phyloP scores from a whole-genome alignment of 2,797 vertebrate genomes.

The Pipistrellus nathusii region DNA sequence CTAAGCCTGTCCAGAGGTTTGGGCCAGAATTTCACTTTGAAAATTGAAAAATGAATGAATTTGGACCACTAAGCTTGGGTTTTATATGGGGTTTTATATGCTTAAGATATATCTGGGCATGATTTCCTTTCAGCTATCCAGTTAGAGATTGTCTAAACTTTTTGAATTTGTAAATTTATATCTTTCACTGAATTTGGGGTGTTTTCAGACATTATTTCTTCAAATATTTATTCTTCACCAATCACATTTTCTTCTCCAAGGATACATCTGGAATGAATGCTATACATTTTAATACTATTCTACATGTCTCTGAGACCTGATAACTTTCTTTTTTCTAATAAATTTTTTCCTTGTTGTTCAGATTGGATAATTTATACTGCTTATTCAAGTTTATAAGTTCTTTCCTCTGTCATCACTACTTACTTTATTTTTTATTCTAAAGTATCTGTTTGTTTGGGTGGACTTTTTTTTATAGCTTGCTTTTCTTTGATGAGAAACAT shows the following conservation, averaged over 20 bases:
- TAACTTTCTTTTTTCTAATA: neutral
- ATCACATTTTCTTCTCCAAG: neutral
- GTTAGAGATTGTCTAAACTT: neutral
- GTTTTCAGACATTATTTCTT: neutral
- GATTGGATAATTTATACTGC: neutral
- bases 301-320: neutral
- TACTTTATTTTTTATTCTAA: slow-evolving; percentile 6
- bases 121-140: neutral
- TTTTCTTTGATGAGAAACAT: neutral
- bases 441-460: neutral
- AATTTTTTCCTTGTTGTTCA: neutral
- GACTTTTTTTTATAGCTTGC: neutral
- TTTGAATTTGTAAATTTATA: neutral
- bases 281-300: neutral
- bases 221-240: neutral
- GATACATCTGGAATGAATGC: neutral
- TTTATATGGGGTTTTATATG: neutral
- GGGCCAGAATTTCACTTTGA: neutral
- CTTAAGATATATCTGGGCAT: neutral
- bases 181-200: neutral
- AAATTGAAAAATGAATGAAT: neutral
- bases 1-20: neutral
- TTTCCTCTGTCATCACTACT: neutral
- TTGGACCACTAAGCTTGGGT: neutral
- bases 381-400: neutral